phyloP scores from a whole-genome alignment of 1,140 invertebrate species.

The Pseudoatta argentina region DNA sequence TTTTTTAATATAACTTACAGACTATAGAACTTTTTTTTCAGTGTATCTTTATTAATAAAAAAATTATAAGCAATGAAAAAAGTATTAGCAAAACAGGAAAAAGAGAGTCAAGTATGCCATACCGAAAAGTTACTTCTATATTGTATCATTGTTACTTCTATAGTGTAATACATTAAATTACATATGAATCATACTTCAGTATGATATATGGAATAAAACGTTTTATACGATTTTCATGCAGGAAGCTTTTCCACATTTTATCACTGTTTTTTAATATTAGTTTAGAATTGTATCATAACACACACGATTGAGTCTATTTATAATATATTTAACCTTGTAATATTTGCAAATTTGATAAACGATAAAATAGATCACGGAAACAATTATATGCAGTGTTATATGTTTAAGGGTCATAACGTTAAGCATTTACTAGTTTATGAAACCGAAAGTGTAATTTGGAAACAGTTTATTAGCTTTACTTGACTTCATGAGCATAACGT shows the following conservation, averaged over 20 bases:
- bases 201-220: not conserved
- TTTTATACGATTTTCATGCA: slow-evolving; percentile 38
- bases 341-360: slow-evolving; percentile 26
- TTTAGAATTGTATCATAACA: slow-evolving; percentile 26
- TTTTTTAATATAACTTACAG: too few relatives aligned
- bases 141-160: not conserved
- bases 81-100: too few relatives aligned
- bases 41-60: too few relatives aligned
- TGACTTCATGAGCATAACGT: not conserved
- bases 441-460: slow-evolving; percentile 42
- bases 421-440: slow-evolving; percentile 39
- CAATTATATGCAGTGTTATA: not conserved
- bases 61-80: too few relatives aligned
- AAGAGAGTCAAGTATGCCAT: too few relatives aligned
- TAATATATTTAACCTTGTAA: slow-evolving; percentile 1
- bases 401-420: slow-evolving; percentile 31
- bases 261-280: slow-evolving; percentile 45
- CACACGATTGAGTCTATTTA: slow-evolving; percentile 31
- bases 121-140: not conserved
- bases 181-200: slow-evolving; percentile 7
- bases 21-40: too few relatives aligned
- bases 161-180: not conserved
- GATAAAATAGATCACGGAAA: not conserved
- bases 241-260: not conserved
- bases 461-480: slow-evolving; percentile 30